Conservation (phyloP, 2,113 vertebrate genomes). For the Pandion haliaetus region DNA sequence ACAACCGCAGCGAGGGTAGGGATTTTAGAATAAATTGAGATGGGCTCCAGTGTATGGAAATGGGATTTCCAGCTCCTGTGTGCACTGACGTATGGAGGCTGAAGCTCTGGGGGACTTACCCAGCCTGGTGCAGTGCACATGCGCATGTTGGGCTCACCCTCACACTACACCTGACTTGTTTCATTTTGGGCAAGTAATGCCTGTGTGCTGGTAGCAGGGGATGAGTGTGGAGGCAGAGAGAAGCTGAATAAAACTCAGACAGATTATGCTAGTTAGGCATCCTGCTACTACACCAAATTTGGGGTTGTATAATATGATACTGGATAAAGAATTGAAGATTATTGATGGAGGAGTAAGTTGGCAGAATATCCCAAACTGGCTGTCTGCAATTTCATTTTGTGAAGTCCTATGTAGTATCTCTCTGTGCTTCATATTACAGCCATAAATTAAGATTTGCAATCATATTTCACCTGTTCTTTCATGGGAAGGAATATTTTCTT, state of each 20-base stretch:
- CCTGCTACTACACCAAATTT: not conserved
- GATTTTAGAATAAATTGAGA: not conserved
- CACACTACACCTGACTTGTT: not conserved
- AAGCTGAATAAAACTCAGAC: not conserved
- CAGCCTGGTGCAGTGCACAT: not conserved
- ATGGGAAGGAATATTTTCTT: not conserved
- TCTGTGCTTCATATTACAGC: not conserved
- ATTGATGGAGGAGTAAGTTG: not conserved
- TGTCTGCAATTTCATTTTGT: not conserved
- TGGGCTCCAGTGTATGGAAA: not conserved
- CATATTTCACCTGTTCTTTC: not conserved
- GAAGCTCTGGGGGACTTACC: not conserved
- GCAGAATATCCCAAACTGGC: not conserved
- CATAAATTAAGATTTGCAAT: not conserved
- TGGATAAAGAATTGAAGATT: not conserved
- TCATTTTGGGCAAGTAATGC: not conserved
- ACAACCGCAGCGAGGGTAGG: accelerated
- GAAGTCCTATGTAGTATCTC: not conserved
- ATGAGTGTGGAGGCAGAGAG: not conserved
- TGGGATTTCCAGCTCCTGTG: not conserved
- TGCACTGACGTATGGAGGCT: not conserved
- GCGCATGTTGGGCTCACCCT: accelerated
- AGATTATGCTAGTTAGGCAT: not conserved
- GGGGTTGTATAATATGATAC: not conserved
- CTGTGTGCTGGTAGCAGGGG: not conserved